Evolutionary conservation across 2,113 vertebrate genomes (phyloP).

Genomic region (Gnathonemus echidnorhynchus): DNA sequence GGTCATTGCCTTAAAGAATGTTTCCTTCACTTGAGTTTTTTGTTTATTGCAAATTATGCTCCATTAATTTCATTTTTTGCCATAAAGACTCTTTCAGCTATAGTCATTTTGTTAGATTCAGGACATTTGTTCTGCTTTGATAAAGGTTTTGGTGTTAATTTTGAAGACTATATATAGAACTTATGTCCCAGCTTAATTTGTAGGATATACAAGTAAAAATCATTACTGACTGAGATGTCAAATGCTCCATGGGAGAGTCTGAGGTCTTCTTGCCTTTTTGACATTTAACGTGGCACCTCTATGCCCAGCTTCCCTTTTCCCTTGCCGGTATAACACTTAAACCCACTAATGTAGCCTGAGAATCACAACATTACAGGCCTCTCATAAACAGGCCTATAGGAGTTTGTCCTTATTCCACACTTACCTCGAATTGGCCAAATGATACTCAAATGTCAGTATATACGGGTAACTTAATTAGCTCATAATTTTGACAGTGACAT

Average conservation of each 20-base stretch:
- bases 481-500: neutral
- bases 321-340: neutral
- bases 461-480: neutral
- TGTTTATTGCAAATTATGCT: neutral
- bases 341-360: slow-evolving; percentile 1
- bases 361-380: neutral
- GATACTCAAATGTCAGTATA: neutral
- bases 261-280: neutral
- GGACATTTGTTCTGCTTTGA: neutral
- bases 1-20: neutral
- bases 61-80: neutral
- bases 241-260: neutral
- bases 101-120: neutral
- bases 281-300: neutral
- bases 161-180: neutral
- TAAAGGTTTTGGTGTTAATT: neutral
- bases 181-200: neutral
- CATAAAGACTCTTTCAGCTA: neutral
- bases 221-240: neutral
- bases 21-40: neutral
- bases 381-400: neutral
- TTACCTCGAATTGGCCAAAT: neutral
- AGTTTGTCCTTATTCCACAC: neutral
- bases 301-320: neutral
- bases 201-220: neutral